Percentiles rank a stretch among this genome's conserved stretches.
These are phyloP conservation scores for Propithecus deckenii DNA, from an alignment of 2,797 vertebrate genomes.

Conservation along the genomic window DNA sequence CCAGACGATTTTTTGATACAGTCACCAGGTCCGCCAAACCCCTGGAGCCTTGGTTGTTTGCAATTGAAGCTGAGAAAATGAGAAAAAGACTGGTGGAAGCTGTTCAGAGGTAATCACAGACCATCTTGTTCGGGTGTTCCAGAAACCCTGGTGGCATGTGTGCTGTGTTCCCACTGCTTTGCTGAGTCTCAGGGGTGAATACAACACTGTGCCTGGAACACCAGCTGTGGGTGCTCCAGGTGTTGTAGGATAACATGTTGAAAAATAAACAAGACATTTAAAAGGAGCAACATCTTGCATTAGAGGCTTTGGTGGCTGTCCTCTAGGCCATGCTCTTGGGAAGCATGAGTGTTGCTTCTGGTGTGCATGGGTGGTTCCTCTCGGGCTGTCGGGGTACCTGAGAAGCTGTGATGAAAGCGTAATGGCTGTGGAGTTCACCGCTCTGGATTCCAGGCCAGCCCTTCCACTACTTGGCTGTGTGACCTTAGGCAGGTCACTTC, in stretches of 20 bases:
- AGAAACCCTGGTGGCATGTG: accelerated
- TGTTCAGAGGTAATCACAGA: conserved; percentile 89
- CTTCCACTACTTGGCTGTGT: not conserved
- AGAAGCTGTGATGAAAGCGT: not conserved
- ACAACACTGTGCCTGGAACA: accelerated
- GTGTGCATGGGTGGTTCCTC: accelerated
- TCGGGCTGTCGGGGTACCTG: not conserved
- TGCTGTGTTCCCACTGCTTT: not conserved
- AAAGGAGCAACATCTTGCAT: not conserved
- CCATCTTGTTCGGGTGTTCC: accelerated
- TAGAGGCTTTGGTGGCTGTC: not conserved
- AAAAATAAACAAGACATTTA: not conserved
- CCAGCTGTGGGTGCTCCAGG: not conserved
- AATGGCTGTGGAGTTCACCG: accelerated
- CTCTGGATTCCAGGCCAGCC: not conserved
- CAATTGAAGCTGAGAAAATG: conserved; percentile 92
- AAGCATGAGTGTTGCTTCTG: not conserved
- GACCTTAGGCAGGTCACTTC: not conserved
- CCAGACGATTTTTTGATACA: conserved; percentile 91
- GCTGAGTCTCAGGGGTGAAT: not conserved
- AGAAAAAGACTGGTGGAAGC: conserved; percentile 91
- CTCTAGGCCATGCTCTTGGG: no score
- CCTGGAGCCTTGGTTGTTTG: conserved; percentile 93
- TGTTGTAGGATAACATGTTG: accelerated
- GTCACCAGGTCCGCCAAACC: conserved; percentile 85